Evolutionary conservation across 2,888 invertebrate genomes (phyloP).

Genomic region (Cryptocephalus primarius): DNA sequence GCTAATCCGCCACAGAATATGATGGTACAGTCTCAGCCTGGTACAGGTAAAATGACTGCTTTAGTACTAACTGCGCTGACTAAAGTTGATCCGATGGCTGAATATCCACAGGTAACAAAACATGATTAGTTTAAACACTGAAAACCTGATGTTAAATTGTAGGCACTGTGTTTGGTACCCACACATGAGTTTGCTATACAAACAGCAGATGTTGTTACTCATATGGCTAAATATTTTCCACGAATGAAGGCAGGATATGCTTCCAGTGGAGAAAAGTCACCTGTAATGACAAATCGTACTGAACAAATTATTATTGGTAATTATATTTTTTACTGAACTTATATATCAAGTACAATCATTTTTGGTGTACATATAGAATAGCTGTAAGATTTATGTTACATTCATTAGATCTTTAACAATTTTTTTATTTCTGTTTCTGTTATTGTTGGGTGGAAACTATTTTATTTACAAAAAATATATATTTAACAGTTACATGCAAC

Average conservation of each 20-base stretch:
- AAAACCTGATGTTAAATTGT: constrained; percentile 16
- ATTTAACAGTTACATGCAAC: too few relatives aligned
- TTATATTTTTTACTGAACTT: too few relatives aligned
- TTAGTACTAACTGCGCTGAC: constrained; percentile 96
- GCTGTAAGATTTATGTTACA: too few relatives aligned
- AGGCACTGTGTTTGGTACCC: constrained; percentile 81
- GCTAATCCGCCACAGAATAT: constrained; percentile 95
- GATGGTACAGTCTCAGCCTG: constrained; percentile 98
- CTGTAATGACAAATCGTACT: constrained; percentile 56
- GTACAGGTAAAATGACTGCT: constrained; percentile 99
- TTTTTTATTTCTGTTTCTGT: too few relatives aligned
- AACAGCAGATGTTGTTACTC: constrained; percentile 93
- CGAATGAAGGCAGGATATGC: constrained; percentile 87
- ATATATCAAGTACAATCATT: too few relatives aligned
- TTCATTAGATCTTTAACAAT: too few relatives aligned
- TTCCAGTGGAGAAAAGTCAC: constrained; percentile 85
- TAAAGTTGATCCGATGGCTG: constrained; percentile 68
- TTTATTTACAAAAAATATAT: neutral
- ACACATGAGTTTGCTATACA: constrained; percentile 97
- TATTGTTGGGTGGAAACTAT: neutral
- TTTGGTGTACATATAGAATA: too few relatives aligned
- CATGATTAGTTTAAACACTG: constrained; percentile 5
- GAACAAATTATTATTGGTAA: constrained; percentile 78
- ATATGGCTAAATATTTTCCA: constrained; percentile 88
- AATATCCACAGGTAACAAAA: constrained; percentile 66